Base-by-base conservation (phyloP, 2,797 vertebrate species). In the Chaenodraco wilsoni region DNA sequence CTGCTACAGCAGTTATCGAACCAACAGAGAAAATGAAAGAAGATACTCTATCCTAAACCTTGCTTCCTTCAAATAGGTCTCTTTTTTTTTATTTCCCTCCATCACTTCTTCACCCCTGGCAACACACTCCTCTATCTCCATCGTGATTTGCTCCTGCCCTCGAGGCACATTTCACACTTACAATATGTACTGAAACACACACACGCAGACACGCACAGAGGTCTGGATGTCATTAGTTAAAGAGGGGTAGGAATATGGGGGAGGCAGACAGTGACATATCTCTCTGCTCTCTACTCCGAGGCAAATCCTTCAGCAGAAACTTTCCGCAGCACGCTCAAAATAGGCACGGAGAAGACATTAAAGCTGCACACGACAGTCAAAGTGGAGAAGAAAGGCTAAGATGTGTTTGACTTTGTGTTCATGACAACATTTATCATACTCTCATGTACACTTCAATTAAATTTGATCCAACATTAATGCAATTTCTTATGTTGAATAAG, bases 281-380 rank as follows among this genome's bases (percentile, higher is more conserved):
- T 87, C 84, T 84, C 67, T 83, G 77, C 84, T 83, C 85, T 81
- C 82, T 84, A 81, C 89, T 89, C 89, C 80, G 87, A 89, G 85
- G 88, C 88, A 91, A 86, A 92, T 93, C 87, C 85, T 88, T 93
- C 89, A 93, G 82, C 82, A 81, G 86, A 87, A 91, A 92, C 83
- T 85, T 92, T 91, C 83, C 86, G 72, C 75, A 43, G 81, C 69
- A 48, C 0, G 77, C 91, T 91, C 84, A 82, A 88, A 93, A 94
- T 93, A 93, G 93, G 89, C 85, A 88, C 76, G 83, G 88, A 89
- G 85, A 89, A 90, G 87, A 92, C 92, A 95, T 94, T 93, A 94
- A 92, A 92, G 88, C 87, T 12, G 78, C 83, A 87, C 78, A 83
- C 82, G 70, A 89, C 78, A 83, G 88, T 85, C 74, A 77, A 81